phyloP scores from a whole-genome alignment of 2,888 invertebrate genomes.

The Phasia obesa region DNA sequence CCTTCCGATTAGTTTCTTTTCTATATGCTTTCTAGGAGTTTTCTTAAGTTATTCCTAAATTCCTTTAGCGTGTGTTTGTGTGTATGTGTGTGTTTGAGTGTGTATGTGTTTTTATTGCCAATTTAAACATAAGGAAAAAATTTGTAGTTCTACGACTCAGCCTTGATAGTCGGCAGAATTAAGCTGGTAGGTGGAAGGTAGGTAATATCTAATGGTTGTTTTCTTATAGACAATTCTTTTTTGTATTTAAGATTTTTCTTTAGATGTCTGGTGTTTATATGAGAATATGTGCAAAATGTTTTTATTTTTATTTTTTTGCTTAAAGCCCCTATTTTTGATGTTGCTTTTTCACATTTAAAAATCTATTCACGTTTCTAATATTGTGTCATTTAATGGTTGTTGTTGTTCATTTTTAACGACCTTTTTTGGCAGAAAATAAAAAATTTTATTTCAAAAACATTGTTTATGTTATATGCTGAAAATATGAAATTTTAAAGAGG shows the following conservation, averaged over 20 bases:
- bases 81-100: background rate
- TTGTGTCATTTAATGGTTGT: conserved; percentile 65
- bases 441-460: conserved; percentile 17
- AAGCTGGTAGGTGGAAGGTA: conserved; percentile 49
- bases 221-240: conserved; percentile 16
- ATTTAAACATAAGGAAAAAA: conserved; percentile 45
- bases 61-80: background rate
- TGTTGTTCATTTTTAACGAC: conserved; percentile 11
- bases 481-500: background rate
- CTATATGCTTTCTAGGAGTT: background rate
- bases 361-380: conserved; percentile 69
- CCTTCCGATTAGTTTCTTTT: conserved; percentile 44
- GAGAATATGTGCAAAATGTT: background rate
- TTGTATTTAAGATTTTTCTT: background rate
- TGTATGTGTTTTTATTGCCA: conserved; percentile 46
- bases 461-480: background rate
- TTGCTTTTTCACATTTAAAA: conserved; percentile 26
- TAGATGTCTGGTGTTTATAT: background rate
- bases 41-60: conserved; percentile 19
- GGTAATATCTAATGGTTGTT: conserved; percentile 38
- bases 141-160: conserved; percentile 40
- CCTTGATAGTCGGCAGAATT: conserved; percentile 3
- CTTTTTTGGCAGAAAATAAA: background rate
- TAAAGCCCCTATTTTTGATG: conserved; percentile 8
- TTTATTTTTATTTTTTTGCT: background rate